phyloP scores from a whole-genome alignment of 1,140 invertebrate species.

The Tetramorium parvispinum region DNA sequence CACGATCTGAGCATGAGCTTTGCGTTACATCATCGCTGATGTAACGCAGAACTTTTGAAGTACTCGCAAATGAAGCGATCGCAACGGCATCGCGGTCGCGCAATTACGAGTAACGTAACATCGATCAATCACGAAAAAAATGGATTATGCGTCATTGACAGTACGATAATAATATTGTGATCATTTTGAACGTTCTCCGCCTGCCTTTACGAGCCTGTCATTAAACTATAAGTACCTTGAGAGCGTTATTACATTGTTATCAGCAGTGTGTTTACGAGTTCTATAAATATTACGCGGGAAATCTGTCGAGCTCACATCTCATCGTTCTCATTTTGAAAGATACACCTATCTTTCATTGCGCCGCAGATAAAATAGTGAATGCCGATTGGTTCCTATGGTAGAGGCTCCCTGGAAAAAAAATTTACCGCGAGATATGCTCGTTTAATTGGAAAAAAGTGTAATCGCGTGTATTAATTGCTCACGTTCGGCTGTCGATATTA shows the following conservation, averaged over 20 bases:
- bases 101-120: not conserved
- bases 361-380: conserved; percentile 19
- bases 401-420: not conserved
- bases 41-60: conserved; percentile 7
- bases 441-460: not conserved
- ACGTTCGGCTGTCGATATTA: not conserved
- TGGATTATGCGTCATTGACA: not conserved
- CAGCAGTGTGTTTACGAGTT: not conserved
- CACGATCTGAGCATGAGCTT: conserved; percentile 1
- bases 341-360: not conserved
- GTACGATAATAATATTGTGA: conserved; percentile 1
- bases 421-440: too few relatives aligned
- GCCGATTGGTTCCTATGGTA: not conserved
- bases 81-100: not conserved
- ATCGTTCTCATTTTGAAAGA: not conserved
- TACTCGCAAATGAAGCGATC: not conserved
- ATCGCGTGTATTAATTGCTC: not conserved
- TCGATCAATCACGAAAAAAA: not conserved
- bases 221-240: conserved; percentile 7
- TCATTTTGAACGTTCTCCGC: not conserved
- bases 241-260: conserved; percentile 28
- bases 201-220: conserved; percentile 16
- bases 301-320: not conserved
- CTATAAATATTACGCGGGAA: conserved; percentile 13
- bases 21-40: conserved; percentile 23